Percentiles rank a stretch among this genome's conserved stretches.
Evolutionary conservation across 2,888 invertebrate species (phyloP).

Genomic region (Caenorhabditis parvicauda): DNA sequence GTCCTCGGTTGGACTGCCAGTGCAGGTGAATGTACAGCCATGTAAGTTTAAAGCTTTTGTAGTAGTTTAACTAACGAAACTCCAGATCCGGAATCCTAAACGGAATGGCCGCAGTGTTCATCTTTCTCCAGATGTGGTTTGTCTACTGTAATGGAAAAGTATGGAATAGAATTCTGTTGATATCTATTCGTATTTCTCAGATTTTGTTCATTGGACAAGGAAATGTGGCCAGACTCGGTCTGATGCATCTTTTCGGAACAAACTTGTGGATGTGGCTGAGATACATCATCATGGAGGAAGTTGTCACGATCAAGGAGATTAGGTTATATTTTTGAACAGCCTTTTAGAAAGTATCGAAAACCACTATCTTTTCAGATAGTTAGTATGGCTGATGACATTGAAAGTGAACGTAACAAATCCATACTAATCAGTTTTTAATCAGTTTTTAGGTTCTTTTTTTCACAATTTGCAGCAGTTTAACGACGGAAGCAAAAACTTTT

Average conservation of each 20-base stretch:
- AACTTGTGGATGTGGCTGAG: conserved; percentile 50
- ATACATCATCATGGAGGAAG: conserved; percentile 48
- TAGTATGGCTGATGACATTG: no score
- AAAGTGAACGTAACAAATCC: no score
- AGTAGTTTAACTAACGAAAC: not conserved
- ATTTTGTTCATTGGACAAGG: conserved; percentile 41
- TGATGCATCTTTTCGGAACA: conserved; percentile 45
- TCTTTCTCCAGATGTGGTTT: conserved; percentile 50
- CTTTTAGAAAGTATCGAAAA: no score
- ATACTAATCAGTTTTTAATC: no score
- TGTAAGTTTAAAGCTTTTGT: conserved; percentile 12
- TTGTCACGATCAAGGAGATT: conserved; percentile 42
- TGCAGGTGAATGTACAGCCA: conserved; percentile 34
- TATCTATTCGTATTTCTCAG: conserved; percentile 12
- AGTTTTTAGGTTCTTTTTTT: no score
- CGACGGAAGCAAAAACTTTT: no score
- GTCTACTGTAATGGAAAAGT: conserved; percentile 51
- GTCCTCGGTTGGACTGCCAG: conserved; percentile 30
- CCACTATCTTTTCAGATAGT: no score
- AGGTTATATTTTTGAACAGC: no score
- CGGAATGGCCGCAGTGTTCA: conserved; percentile 31
- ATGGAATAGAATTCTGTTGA: not conserved
- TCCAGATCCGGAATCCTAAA: conserved; percentile 29
- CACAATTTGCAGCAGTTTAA: no score
- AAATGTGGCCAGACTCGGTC: conserved; percentile 38